Conservation (phyloP, 1,140 invertebrate species). For the Drosophila arizonae region DNA sequence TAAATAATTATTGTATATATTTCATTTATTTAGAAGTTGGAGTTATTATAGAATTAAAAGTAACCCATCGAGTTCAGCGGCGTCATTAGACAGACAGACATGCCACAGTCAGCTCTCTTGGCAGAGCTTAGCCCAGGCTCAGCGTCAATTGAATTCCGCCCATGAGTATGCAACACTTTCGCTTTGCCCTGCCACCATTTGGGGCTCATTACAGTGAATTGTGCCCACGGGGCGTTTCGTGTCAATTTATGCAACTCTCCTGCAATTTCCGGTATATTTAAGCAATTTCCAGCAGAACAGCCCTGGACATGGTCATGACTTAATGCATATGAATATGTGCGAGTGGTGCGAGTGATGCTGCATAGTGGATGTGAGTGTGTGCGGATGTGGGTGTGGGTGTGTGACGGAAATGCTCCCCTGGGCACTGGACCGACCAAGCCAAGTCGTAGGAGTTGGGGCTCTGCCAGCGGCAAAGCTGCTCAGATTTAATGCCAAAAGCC, state of each 20-base stretch:
- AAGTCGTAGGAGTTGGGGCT: conserved; percentile 20
- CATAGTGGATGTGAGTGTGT: too few relatives aligned
- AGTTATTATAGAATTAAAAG: too few relatives aligned
- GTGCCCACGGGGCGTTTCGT: conserved; percentile 74
- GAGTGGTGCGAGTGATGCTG: conserved; percentile 4
- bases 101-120: too few relatives aligned
- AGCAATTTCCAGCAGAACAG: conserved; percentile 72
- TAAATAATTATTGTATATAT: too few relatives aligned
- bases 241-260: conserved; percentile 80
- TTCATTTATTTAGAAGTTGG: too few relatives aligned
- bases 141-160: neutral
- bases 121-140: too few relatives aligned
- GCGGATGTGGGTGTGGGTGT: conserved; percentile 35
- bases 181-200: neutral
- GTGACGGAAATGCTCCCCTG: conserved; percentile 64
- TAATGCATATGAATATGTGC: conserved; percentile 71
- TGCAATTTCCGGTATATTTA: conserved; percentile 80
- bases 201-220: conserved; percentile 63
- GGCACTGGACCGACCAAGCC: conserved; percentile 33
- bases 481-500: conserved; percentile 18
- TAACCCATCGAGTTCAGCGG: too few relatives aligned
- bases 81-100: too few relatives aligned
- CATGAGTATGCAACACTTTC: conserved; percentile 42
- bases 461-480: conserved; percentile 4
- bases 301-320: conserved; percentile 52